Percentiles rank a stretch among this genome's conserved stretches.
phyloP scores from a whole-genome alignment of 2,888 invertebrate genomes.

The Lamellibrachia satsuma region DNA sequence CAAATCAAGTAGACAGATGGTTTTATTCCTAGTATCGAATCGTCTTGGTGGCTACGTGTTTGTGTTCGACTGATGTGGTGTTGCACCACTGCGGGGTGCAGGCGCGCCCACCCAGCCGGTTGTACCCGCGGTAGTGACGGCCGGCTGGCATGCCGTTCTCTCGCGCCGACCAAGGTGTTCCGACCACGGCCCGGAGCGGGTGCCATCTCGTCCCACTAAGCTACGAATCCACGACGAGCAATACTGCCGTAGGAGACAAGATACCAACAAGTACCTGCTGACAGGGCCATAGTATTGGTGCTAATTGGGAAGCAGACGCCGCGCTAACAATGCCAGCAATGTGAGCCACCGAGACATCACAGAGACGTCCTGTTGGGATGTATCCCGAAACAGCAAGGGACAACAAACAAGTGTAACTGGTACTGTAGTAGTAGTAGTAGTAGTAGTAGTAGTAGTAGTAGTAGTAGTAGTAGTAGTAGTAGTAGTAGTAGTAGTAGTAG shows the following conservation, averaged over 20 bases:
- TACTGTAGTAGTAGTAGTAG: constrained; percentile 25
- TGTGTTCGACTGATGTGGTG: background rate
- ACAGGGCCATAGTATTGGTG: background rate
- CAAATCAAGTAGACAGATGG: background rate
- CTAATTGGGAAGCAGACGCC: background rate
- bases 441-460: constrained; percentile 29
- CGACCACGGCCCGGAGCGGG: background rate
- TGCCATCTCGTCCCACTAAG: too few relatives aligned
- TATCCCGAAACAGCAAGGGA: background rate
- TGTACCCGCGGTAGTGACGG: background rate
- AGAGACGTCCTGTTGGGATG: background rate
- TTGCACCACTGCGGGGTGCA: background rate
- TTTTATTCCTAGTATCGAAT: background rate
- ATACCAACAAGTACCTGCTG: background rate
- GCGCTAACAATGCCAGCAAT: background rate
- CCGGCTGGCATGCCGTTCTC: background rate
- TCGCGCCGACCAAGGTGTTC: background rate
- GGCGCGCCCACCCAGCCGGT: background rate
- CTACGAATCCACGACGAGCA: background rate
- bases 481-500: constrained; percentile 24
- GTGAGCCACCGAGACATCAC: background rate
- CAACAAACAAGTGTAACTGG: background rate
- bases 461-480: constrained; percentile 29
- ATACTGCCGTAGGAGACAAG: background rate
- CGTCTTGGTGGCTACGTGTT: background rate